phyloP scores from a whole-genome alignment of 2,797 vertebrate species.

The Cygnus olor region DNA sequence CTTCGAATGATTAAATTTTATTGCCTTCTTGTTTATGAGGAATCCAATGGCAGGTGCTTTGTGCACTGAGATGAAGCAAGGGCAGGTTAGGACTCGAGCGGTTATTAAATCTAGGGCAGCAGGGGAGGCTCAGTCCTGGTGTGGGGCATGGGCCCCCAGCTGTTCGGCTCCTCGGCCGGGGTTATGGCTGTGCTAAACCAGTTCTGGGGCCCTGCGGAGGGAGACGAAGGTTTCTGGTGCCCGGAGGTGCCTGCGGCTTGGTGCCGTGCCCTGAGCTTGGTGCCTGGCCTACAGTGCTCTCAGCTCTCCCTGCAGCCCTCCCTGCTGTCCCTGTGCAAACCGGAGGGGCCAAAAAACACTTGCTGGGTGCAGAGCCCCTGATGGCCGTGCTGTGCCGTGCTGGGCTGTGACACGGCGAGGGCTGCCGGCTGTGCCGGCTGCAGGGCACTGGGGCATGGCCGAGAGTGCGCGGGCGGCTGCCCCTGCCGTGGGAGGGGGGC shows the following conservation, averaged over 20 bases:
- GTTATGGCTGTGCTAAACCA: background rate
- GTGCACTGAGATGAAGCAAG: background rate
- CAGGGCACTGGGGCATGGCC: background rate
- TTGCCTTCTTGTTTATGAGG: background rate
- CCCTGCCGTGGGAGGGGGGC: background rate
- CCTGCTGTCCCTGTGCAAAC: too few relatives aligned
- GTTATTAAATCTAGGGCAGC: background rate
- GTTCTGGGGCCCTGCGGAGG: background rate
- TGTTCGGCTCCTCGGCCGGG: fast-evolving
- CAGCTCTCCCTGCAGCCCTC: too few relatives aligned
- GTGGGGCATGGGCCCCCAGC: background rate
- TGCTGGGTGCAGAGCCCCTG: too few relatives aligned
- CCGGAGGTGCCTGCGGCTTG: fast-evolving
- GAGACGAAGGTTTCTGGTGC: background rate
- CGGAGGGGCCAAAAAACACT: too few relatives aligned
- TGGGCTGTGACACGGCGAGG: too few relatives aligned
- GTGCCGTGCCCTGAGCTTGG: too few relatives aligned
- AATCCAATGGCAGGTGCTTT: fast-evolving
- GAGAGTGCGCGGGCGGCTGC: background rate
- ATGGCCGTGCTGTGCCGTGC: too few relatives aligned
- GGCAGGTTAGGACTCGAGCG: fast-evolving
- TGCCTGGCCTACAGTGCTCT: too few relatives aligned
- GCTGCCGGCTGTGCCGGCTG: too few relatives aligned
- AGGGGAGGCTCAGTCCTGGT: background rate
- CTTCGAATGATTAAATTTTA: background rate